Evolutionary conservation across 1,140 invertebrate species (phyloP).

Genomic region (Anthonomus grandis): DNA sequence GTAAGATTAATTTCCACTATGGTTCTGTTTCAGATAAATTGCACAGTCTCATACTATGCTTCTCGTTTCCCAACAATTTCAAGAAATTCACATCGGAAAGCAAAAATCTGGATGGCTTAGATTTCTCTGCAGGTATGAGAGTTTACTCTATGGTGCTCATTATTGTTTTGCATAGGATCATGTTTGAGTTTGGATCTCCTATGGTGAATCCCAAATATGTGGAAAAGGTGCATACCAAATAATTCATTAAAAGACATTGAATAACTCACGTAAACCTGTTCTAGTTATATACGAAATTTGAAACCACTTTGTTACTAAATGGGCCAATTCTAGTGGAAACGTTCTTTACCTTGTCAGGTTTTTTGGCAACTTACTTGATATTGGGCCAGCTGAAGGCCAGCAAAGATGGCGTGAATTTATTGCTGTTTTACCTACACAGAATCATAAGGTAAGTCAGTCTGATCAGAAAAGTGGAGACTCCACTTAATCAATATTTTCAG

Average conservation of each 20-base stretch:
- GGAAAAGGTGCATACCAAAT: constrained; percentile 52
- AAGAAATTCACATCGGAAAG: constrained; percentile 40
- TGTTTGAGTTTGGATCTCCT: constrained; percentile 62
- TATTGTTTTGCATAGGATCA: constrained; percentile 59
- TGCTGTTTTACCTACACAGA: constrained; percentile 23
- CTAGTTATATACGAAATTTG: constrained; percentile 35
- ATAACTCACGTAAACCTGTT: constrained; percentile 1
- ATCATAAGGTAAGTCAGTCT: constrained; percentile 22
- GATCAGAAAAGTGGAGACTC: too few relatives aligned
- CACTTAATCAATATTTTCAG: too few relatives aligned
- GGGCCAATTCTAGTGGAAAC: constrained; percentile 65
- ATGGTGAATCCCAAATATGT: constrained; percentile 60
- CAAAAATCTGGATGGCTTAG: constrained; percentile 57
- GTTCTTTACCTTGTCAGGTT: constrained; percentile 68
- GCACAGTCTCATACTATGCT: constrained; percentile 24
- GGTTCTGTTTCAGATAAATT: constrained; percentile 15
- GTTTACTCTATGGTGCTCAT: constrained; percentile 63
- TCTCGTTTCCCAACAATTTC: constrained; percentile 23
- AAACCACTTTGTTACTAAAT: constrained; percentile 56
- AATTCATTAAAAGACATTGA: not conserved
- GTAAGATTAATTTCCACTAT: too few relatives aligned
- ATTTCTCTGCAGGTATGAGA: constrained; percentile 64
- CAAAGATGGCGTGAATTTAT: constrained; percentile 15
- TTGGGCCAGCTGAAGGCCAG: constrained; percentile 41
- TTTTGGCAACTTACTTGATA: constrained; percentile 61